Percentiles rank a stretch among this genome's conserved stretches.
Evolutionary conservation across 2,888 invertebrate genomes (phyloP).

Genomic region (Mimas tiliae): DNA sequence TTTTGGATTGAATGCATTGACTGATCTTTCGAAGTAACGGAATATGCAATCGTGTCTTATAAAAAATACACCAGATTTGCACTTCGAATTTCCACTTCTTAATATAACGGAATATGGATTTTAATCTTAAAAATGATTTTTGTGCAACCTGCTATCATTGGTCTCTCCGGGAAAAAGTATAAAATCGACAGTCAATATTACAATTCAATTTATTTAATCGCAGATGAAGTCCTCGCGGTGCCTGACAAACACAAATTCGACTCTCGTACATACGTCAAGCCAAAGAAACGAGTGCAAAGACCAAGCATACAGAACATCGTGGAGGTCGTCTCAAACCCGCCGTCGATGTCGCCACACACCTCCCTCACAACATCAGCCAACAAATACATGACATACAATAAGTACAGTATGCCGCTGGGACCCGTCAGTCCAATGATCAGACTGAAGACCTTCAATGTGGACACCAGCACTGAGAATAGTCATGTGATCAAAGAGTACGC

Average conservation of each 20-base stretch:
- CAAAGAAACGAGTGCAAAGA: conserved; percentile 85
- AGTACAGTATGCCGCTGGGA: conserved; percentile 70
- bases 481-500: conserved; percentile 66
- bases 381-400: conserved; percentile 77
- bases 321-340: conserved; percentile 61
- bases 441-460: conserved; percentile 77
- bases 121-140: background rate
- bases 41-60: background rate
- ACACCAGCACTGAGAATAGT: conserved; percentile 72
- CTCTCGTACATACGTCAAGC: conserved; percentile 88
- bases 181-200: background rate
- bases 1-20: background rate
- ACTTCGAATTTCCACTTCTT: background rate
- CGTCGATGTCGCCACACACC: conserved; percentile 56
- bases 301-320: conserved; percentile 85
- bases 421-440: conserved; percentile 70
- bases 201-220: conserved; percentile 36
- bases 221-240: conserved; percentile 64
- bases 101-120: background rate
- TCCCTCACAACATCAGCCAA: conserved; percentile 52
- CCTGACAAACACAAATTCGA: conserved; percentile 85
- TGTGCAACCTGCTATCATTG: background rate
- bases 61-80: background rate
- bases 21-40: background rate
- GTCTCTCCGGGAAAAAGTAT: background rate